Conservation (phyloP, 2,888 invertebrate genomes). For the Allolobophora icterica region DNA sequence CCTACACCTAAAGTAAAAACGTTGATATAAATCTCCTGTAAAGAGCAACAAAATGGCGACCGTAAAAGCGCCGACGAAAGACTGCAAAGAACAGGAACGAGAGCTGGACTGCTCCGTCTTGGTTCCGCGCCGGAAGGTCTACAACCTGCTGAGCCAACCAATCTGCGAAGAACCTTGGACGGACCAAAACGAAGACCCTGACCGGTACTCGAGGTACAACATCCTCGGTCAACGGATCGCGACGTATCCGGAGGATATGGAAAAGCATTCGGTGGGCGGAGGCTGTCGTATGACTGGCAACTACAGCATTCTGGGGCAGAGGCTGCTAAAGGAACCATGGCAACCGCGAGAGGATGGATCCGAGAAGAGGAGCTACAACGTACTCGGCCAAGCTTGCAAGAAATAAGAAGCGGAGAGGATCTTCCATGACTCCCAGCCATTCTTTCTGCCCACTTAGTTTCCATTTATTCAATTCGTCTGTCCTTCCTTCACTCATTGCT, state of each 20-base stretch:
- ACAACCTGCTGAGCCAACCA: slow-evolving; percentile 7
- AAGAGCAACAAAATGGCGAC: neutral
- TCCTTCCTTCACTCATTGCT: neutral
- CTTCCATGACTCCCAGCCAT: neutral
- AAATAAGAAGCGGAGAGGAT: neutral
- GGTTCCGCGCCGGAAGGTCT: slow-evolving; percentile 17
- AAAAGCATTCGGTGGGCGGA: neutral
- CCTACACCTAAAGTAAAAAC: no score
- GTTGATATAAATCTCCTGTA: no score
- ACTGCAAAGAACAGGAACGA: neutral
- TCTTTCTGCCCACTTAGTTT: no score
- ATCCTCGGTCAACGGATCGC: neutral
- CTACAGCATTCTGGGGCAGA: slow-evolving; percentile 8
- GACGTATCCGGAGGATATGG: neutral
- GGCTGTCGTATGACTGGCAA: neutral
- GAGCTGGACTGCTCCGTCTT: neutral
- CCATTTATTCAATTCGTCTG: no score
- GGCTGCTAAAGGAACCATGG: neutral
- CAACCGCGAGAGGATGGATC: neutral
- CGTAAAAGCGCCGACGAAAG: neutral
- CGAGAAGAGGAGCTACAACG: neutral
- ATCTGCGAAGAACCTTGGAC: slow-evolving; percentile 2
- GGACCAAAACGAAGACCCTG: neutral
- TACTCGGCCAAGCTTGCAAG: neutral
- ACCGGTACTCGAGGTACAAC: neutral